Percentiles rank a stretch among this genome's conserved stretches.
Evolutionary conservation across 2,888 invertebrate species (phyloP).

Genomic region (Hymenopus coronatus): DNA sequence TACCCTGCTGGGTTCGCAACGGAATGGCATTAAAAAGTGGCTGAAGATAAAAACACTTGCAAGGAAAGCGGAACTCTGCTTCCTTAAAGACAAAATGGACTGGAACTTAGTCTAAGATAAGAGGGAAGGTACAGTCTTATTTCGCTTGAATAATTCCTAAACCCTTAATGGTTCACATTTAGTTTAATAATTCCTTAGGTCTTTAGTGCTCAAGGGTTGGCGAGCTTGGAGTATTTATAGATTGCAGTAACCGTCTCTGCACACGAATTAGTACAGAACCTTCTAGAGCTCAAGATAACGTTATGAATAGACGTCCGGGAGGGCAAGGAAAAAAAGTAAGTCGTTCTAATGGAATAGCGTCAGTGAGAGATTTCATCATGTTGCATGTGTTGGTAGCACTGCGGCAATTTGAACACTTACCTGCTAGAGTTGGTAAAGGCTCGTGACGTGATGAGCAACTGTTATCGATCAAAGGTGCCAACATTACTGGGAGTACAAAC

Average conservation of each 20-base stretch:
- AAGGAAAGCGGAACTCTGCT: not conserved
- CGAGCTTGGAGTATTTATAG: not conserved
- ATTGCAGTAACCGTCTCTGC: not conserved
- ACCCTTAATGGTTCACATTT: not conserved
- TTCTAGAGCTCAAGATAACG: not conserved
- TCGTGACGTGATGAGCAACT: not conserved
- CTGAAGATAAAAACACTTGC: not conserved
- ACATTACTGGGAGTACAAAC: no score
- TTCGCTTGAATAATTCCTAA: not conserved
- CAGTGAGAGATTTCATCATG: not conserved
- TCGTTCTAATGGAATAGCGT: not conserved
- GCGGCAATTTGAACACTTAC: not conserved
- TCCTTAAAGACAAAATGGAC: not conserved
- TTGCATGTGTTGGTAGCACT: not conserved
- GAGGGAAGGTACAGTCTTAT: not conserved
- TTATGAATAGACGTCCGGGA: not conserved
- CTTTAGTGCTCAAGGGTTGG: not conserved
- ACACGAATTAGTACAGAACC: not conserved
- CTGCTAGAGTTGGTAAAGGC: not conserved
- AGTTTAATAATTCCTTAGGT: not conserved
- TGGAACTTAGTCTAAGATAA: not conserved
- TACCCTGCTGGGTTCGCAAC: not conserved
- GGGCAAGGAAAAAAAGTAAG: not conserved
- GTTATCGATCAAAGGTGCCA: not conserved
- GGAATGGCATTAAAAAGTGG: not conserved